These are phyloP conservation scores for Crepidodera aurea DNA, from an alignment of 2,888 invertebrate species.

Conservation along the genomic window DNA sequence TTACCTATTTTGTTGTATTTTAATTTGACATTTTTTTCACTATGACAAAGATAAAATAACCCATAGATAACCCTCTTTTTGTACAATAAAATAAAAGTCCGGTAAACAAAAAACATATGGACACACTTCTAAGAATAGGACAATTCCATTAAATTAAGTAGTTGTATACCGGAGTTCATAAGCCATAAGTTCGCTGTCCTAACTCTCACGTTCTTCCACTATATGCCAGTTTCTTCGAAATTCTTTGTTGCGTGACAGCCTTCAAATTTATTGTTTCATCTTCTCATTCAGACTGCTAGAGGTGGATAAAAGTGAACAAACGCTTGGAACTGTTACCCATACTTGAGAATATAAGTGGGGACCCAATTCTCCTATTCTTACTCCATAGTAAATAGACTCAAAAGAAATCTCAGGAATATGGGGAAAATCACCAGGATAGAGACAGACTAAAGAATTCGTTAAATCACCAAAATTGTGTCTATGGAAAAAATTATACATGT, in stretches of 20 bases:
- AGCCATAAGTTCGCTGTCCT: slow-evolving; percentile 26
- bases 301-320: slow-evolving; percentile 1
- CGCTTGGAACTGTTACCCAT: neutral
- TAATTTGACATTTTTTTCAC: too few relatives aligned
- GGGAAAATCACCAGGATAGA: neutral
- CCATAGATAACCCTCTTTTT: too few relatives aligned
- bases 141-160: slow-evolving; percentile 34
- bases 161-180: slow-evolving; percentile 29
- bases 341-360: too few relatives aligned
- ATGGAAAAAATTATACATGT: too few relatives aligned
- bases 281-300: slow-evolving; percentile 12
- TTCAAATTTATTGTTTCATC: slow-evolving; percentile 37
- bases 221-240: slow-evolving; percentile 38
- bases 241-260: slow-evolving; percentile 40
- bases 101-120: neutral
- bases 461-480: too few relatives aligned
- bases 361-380: too few relatives aligned
- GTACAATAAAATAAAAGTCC: too few relatives aligned
- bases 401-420: too few relatives aligned
- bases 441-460: neutral
- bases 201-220: slow-evolving; percentile 36
- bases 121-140: slow-evolving; percentile 26
- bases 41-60: too few relatives aligned
- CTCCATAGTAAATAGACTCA: too few relatives aligned
- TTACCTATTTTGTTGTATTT: too few relatives aligned